A percentile compares a stretch with the other conserved stretches of the same genome.
Evolutionary conservation across 2,113 vertebrate genomes (phyloP).

Genomic region (Rhynchomys soricoides): DNA sequence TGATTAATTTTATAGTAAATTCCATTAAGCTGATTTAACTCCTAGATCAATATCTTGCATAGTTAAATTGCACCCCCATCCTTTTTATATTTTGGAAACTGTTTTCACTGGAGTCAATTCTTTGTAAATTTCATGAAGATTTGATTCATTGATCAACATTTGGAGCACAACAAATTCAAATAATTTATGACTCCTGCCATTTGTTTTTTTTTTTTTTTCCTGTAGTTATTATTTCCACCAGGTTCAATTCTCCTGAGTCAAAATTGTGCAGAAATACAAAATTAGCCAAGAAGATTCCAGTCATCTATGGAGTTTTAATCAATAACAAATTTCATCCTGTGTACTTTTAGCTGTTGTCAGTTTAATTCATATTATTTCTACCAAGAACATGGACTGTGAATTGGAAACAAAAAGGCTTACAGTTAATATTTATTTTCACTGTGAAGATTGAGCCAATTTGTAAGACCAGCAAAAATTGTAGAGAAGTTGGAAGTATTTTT

Average conservation of each 20-base stretch:
- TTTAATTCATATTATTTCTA: constrained; percentile 45
- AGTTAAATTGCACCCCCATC: constrained; percentile 15
- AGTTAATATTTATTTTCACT: constrained; percentile 25
- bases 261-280: constrained; percentile 14
- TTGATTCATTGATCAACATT: constrained; percentile 53
- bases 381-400: background rate
- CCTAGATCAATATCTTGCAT: constrained; percentile 32
- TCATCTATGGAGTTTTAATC: constrained; percentile 48
- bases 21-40: constrained; percentile 60
- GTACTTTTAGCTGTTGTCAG: background rate
- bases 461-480: background rate
- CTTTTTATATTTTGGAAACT: background rate
- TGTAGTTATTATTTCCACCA: constrained; percentile 15
- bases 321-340: constrained; percentile 50
- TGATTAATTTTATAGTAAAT: constrained; percentile 45
- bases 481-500: background rate
- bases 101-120: constrained; percentile 42
- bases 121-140: constrained; percentile 58
- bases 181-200: constrained; percentile 50
- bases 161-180: background rate
- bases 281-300: constrained; percentile 9
- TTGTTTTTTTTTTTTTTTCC: background rate
- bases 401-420: background rate
- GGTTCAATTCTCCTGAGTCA: constrained; percentile 23
- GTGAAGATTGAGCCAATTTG: background rate